Evolutionary conservation across 2,888 invertebrate species (phyloP), one percentile per base, ranked within the genome.

Genomic region (Celastrina argiolus): DNA sequence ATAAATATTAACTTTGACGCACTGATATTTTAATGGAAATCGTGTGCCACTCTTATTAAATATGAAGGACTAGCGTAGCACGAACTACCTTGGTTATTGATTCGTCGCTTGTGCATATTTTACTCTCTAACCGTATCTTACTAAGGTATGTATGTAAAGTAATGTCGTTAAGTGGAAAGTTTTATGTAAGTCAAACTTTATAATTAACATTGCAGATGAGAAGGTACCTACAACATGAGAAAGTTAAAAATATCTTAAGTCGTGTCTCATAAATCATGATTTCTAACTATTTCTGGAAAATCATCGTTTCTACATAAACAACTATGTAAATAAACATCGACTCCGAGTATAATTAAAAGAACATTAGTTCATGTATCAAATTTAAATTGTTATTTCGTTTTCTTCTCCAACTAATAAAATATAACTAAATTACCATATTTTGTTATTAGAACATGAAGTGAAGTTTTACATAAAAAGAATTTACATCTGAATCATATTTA

Each of bases 11-110:
- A 74, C 71, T 73, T 71, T 82, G 79, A 81, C 78, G 81, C 78
- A 81, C 75, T 76, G 77, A 80, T 81, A 79, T 74, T 26, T 80
- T 81, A 81, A 70, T 72, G 72, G 74, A 71, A 77, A 77, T 79
- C 78, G 78, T 81, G 79, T 73, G 74, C 69, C 70, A 64, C 59
- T 67, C 42, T 51, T 65, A 18, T 61, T 59, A 31, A 64, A 64
- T 45, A 61, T 51, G 51, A 64, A 67, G 72, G 74, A 73, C 71
- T 74, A 77, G 75, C 76, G 71, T 73, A 77, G 76, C 75, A 76
- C 74, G 75, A 66, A 65, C 31, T 66, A 63, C 58, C 31, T 58
- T 31, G 58, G 28, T n/a, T 58, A 58, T 58, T 58, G 58, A 58
- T 31, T 58, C 26, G 51, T 51, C 22, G 51, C 51, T 51, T 51